These are phyloP conservation scores for Ophonus ardosiacus DNA, from an alignment of 2,888 invertebrate genomes.

Conservation along the genomic window DNA sequence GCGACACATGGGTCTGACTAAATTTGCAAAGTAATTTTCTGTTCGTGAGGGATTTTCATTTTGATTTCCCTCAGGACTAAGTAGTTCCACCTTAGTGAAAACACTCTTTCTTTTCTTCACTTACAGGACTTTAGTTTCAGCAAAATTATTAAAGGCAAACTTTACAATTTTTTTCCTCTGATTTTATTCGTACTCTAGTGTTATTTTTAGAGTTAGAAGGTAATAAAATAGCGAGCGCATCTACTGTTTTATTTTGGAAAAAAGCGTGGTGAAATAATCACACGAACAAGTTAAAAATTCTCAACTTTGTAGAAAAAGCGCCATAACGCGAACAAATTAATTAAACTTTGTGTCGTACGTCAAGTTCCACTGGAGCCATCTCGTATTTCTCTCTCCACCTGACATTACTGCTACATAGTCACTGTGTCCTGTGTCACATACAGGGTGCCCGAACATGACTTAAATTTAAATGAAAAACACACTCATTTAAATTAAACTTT, in stretches of 20 bases:
- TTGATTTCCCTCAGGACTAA: constrained; percentile 28
- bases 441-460: not conserved
- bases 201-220: not conserved
- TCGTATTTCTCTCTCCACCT: constrained; percentile 2
- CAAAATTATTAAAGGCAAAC: constrained; percentile 17
- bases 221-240: not conserved
- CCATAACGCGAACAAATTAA: constrained; percentile 44
- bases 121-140: constrained; percentile 7
- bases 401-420: not conserved
- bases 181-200: not conserved
- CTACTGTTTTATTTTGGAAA: not conserved
- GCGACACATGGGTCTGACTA: not conserved
- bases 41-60: constrained; percentile 37
- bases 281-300: not conserved
- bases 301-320: not conserved
- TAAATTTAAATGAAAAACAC: not conserved
- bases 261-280: not conserved
- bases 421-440: not conserved
- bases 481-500: not conserved
- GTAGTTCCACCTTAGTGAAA: constrained; percentile 41
- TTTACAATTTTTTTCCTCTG: not conserved
- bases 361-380: constrained; percentile 8
- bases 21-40: constrained; percentile 42
- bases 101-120: constrained; percentile 11
- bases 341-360: constrained; percentile 39